phyloP scores from a whole-genome alignment of 1,140 invertebrate species.

The Panulirus ornatus region DNA sequence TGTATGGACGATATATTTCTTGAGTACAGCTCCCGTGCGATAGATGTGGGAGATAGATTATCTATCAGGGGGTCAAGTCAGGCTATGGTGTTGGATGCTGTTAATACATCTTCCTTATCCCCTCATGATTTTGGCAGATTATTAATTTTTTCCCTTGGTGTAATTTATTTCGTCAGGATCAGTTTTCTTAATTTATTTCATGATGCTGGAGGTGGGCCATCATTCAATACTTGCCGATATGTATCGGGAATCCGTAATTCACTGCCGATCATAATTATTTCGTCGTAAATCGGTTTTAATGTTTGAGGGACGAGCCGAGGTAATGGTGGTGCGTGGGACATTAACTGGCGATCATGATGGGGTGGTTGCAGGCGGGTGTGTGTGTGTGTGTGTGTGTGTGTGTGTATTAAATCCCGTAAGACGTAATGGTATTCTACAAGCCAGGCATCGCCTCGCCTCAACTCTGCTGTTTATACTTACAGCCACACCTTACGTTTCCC shows the following conservation, averaged over 20 bases:
- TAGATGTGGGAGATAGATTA: no score
- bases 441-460: no score
- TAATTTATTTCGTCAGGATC: neutral
- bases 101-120: neutral
- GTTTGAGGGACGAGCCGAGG: neutral
- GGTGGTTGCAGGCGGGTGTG: neutral
- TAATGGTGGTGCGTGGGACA: neutral
- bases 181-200: no score
- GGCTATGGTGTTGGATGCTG: no score
- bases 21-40: no score
- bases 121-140: neutral
- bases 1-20: no score
- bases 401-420: no score
- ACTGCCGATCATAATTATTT: conserved; percentile 44
- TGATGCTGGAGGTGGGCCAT: neutral
- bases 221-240: neutral
- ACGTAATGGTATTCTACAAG: no score
- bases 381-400: conserved; percentile 5
- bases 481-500: no score
- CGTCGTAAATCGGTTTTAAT: conserved; percentile 33
- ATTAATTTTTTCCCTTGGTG: neutral
- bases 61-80: no score
- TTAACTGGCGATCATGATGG: neutral
- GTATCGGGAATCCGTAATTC: conserved; percentile 21
- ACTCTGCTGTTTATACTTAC: no score